phyloP scores from a whole-genome alignment of 2,888 invertebrate genomes.

The Xylota sylvarum region DNA sequence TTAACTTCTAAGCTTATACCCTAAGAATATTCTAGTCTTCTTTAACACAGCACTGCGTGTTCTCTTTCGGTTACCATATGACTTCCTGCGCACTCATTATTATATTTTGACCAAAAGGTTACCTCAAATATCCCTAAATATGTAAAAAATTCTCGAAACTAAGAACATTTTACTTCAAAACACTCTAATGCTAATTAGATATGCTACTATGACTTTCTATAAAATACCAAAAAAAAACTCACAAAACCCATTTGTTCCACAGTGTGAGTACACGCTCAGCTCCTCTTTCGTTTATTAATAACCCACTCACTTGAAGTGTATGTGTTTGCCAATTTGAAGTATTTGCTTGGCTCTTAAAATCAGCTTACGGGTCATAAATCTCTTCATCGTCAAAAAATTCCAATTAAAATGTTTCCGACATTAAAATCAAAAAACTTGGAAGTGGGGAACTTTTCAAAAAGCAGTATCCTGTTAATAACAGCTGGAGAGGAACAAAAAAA shows the following conservation, averaged over 20 bases:
- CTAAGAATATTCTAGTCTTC: too few relatives aligned
- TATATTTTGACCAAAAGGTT: not conserved
- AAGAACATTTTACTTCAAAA: not conserved
- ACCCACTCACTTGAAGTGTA: conserved; percentile 48
- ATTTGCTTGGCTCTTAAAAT: conserved; percentile 73
- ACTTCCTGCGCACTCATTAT: too few relatives aligned
- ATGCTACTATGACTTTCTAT: not conserved
- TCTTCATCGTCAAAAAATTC: conserved; percentile 66
- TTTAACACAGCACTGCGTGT: too few relatives aligned
- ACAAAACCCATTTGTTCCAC: conserved; percentile 10
- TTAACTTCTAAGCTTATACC: too few relatives aligned
- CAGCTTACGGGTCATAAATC: conserved; percentile 74
- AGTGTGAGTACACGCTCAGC: conserved; percentile 39
- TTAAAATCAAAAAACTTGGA: conserved; percentile 50
- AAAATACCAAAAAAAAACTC: not conserved
- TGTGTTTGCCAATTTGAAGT: conserved; percentile 55
- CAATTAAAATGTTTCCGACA: conserved; percentile 67
- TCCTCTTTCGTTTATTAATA: conserved; percentile 38
- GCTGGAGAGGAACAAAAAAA: not conserved
- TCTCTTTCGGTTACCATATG: too few relatives aligned
- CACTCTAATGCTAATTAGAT: not conserved
- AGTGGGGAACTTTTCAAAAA: conserved; percentile 25
- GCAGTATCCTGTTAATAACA: conserved; percentile 56
- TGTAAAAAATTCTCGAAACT: not conserved
- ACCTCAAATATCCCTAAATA: not conserved